These are phyloP conservation scores for Dorcus parallelipipedus DNA, from an alignment of 2,888 invertebrate genomes.

Conservation along the genomic window DNA sequence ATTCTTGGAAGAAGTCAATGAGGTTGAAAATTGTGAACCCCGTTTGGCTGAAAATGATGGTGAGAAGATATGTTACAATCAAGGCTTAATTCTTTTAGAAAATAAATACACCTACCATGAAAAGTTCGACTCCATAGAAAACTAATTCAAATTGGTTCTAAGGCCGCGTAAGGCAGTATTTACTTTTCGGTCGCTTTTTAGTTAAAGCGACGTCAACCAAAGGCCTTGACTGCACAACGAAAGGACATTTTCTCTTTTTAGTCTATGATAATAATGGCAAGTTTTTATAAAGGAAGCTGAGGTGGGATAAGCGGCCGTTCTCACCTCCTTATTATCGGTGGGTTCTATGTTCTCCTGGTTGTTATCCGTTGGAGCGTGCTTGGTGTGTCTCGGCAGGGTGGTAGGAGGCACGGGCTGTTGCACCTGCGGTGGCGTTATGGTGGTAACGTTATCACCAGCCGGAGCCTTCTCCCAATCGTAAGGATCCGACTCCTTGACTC, in stretches of 20 bases:
- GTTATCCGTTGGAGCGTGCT: slow-evolving; percentile 54
- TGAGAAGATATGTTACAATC: too few relatives aligned
- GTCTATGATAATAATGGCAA: background rate
- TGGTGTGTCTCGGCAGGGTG: slow-evolving; percentile 44
- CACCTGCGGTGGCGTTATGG: slow-evolving; percentile 33
- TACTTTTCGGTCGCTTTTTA: background rate
- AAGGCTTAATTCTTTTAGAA: too few relatives aligned
- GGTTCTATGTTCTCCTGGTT: slow-evolving; percentile 70
- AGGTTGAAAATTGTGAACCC: too few relatives aligned
- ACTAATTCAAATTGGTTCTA: too few relatives aligned
- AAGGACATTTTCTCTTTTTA: slow-evolving; percentile 2
- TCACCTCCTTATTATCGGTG: slow-evolving; percentile 59
- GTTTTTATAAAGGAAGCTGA: background rate
- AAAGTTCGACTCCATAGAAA: too few relatives aligned
- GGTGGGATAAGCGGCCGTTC: slow-evolving; percentile 19
- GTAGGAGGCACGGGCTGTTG: slow-evolving; percentile 37
- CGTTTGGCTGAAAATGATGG: too few relatives aligned
- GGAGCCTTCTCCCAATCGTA: slow-evolving; percentile 90
- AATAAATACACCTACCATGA: too few relatives aligned
- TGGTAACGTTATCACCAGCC: slow-evolving; percentile 38
- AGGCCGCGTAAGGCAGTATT: background rate
- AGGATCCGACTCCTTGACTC: slow-evolving; percentile 85
- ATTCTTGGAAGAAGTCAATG: too few relatives aligned
- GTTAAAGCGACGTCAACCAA: background rate
- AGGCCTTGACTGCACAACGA: background rate